phyloP scores from a whole-genome alignment of 2,797 vertebrate species.

The Antrozous pallidus region DNA sequence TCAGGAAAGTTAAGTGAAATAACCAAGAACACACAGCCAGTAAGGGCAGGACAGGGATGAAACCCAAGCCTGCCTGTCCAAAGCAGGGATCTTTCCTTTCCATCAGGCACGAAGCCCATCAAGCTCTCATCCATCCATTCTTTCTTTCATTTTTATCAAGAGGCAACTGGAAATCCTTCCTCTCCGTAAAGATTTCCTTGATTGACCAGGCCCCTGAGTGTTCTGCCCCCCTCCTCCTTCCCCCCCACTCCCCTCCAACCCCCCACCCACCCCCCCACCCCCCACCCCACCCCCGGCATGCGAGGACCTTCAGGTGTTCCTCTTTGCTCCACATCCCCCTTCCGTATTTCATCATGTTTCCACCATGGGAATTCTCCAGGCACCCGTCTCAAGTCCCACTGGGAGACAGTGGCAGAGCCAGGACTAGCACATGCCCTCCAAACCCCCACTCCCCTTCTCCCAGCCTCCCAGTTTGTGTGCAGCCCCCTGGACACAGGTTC shows the following conservation, averaged over 20 bases:
- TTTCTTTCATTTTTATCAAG: not conserved
- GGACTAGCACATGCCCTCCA: not conserved
- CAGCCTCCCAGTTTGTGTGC: not conserved
- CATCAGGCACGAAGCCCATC: not conserved
- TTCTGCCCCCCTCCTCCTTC: not conserved
- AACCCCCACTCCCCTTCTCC: accelerated
- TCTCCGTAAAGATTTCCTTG: not conserved
- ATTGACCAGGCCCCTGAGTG: not conserved
- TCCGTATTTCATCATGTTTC: not conserved
- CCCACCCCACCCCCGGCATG: accelerated
- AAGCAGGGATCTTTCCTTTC: not conserved
- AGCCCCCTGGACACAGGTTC: too few relatives aligned
- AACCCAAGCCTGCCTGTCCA: not conserved
- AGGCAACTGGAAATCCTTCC: not conserved
- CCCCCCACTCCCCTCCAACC: too few relatives aligned
- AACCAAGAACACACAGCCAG: not conserved
- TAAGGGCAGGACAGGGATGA: not conserved
- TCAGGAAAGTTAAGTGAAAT: not conserved
- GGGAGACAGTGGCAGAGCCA: not conserved
- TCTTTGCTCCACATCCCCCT: not conserved
- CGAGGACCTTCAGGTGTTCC: not conserved
- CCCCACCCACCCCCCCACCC: too few relatives aligned
- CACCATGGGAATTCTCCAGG: not conserved
- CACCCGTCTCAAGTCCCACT: not conserved
- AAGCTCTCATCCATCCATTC: not conserved